Base-by-base conservation (phyloP, 2,797 vertebrate genomes). In the Gallirallus australis region DNA sequence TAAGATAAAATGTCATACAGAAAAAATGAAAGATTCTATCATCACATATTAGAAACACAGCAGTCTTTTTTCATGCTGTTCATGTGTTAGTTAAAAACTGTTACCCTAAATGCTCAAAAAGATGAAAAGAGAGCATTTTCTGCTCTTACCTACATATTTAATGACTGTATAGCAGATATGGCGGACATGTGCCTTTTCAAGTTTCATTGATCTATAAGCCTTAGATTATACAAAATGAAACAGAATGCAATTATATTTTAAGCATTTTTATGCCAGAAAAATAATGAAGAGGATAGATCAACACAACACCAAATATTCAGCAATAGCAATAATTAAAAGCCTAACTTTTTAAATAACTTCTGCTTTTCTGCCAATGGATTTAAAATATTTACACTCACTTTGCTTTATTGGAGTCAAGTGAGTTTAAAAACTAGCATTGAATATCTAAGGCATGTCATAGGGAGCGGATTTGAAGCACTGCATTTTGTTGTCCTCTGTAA, bases 21-120 rank as follows among this genome's bases (percentile, higher is more conserved):
- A 91, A 94, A 91, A 92, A 54, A 83, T 77, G 90, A 83, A 87
- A 91, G 75, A 95, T 95, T 1, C 0, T 89, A 93, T 96, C 93
- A 90, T 73, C 75, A 54, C 83, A 16, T 94, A 82, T 52, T 57
- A 85, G 61, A 86, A 85, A 64, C 75, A 84, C 40, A 75, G 24
- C 45, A 39, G 77, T 64, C 75, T 80, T 92, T 93, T 73, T 85
- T 89, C 25, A 2, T 93, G 35, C 19, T 80, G 70, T 53, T 95
- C 82, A 42, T 82, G 31, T 84, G 33, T 84, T 85, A 60, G 48
- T 77, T 82, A 84, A 93, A 96, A 96, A 56, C 63, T 82, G 56
- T 82, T 93, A 70, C 28, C 70, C 59, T 86, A 82, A 88, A 68
- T 54, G 57, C 73, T 95, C 53, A 71, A 71, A 92, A 92, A 85